phyloP scores from a whole-genome alignment of 2,888 invertebrate genomes.

The Drosophila tripunctata region DNA sequence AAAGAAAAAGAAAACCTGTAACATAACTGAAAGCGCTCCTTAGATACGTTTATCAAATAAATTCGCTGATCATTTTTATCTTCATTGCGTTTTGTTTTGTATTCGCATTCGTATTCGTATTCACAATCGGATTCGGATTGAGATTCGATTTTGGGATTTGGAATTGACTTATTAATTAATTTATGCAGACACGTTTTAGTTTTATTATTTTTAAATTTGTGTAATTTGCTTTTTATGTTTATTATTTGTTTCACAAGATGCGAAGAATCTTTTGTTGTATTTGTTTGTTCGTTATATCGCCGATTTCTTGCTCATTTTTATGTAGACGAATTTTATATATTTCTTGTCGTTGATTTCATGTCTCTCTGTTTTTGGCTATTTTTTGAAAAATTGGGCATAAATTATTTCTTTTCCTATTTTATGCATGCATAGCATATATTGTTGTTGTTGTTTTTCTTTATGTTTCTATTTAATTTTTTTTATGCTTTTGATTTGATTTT shows the following conservation, averaged over 20 bases:
- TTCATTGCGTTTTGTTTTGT: slow-evolving; percentile 18
- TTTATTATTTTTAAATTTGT: slow-evolving; percentile 81
- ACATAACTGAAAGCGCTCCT: slow-evolving; percentile 11
- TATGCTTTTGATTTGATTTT: slow-evolving; percentile 46
- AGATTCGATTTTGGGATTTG: slow-evolving; percentile 42
- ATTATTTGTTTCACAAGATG: slow-evolving; percentile 57
- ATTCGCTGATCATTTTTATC: slow-evolving; percentile 26
- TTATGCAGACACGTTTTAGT: slow-evolving; percentile 83
- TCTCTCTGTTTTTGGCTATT: slow-evolving; percentile 42
- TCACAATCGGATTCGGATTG: slow-evolving; percentile 6
- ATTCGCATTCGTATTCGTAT: slow-evolving; percentile 21
- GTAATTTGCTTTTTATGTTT: slow-evolving; percentile 65
- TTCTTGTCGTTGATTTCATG: slow-evolving; percentile 21
- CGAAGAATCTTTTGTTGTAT: slow-evolving; percentile 50
- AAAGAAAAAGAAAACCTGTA: slow-evolving; percentile 29
- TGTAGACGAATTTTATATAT: slow-evolving; percentile 61
- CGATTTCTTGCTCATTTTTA: slow-evolving; percentile 17
- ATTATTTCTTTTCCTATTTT: slow-evolving; percentile 65
- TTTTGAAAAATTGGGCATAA: slow-evolving; percentile 71
- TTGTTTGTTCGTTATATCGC: slow-evolving; percentile 25
- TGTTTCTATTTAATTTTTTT: slow-evolving; percentile 14
- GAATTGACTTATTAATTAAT: slow-evolving; percentile 82
- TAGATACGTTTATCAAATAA: slow-evolving; percentile 35
- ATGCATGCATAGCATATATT: no score
- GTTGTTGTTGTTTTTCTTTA: slow-evolving; percentile 16